Conservation (phyloP, 2,113 vertebrate genomes). For the Coracopsis vasa region DNA sequence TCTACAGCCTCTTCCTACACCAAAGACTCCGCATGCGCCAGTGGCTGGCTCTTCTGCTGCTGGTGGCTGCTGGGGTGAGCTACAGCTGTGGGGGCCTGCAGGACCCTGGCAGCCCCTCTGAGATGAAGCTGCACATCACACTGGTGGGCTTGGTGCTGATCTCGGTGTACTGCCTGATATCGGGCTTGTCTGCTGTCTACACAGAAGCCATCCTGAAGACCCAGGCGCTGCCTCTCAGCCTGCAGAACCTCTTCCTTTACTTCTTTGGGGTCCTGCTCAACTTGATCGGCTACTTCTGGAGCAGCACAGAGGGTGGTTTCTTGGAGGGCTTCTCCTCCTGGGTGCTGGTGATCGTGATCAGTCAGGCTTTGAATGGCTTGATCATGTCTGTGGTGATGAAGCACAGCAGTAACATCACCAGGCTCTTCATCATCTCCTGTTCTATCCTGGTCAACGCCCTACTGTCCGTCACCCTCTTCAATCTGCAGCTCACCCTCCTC, state of each 20-base stretch:
- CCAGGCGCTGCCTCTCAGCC: constrained; percentile 84
- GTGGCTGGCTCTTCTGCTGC: constrained; percentile 83
- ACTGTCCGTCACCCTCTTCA: constrained; percentile 82
- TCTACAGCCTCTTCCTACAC: constrained; percentile 84
- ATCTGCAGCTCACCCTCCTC: constrained; percentile 83
- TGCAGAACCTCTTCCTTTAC: constrained; percentile 94
- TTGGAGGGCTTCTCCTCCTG: constrained; percentile 84
- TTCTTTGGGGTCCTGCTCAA: constrained; percentile 87
- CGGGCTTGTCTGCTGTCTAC: constrained; percentile 88
- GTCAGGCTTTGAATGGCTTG: constrained; percentile 89
- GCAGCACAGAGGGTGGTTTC: constrained; percentile 61
- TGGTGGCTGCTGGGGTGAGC: constrained; percentile 79
- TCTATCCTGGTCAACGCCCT: constrained; percentile 89
- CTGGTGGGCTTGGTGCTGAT: constrained; percentile 82
- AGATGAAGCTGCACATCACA: constrained; percentile 76
- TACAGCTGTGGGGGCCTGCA: constrained; percentile 84
- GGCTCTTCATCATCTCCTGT: constrained; percentile 93
- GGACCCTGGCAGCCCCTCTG: not conserved
- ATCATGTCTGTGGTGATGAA: constrained; percentile 95
- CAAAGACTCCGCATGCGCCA: constrained; percentile 74
- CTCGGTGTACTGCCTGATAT: constrained; percentile 83
- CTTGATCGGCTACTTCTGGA: constrained; percentile 69
- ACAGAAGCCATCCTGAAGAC: constrained; percentile 88
- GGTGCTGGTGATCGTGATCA: constrained; percentile 82
- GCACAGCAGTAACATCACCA: constrained; percentile 91